Conservation (phyloP, 2,888 invertebrate species). For the Pristionchus exspectatus region DNA sequence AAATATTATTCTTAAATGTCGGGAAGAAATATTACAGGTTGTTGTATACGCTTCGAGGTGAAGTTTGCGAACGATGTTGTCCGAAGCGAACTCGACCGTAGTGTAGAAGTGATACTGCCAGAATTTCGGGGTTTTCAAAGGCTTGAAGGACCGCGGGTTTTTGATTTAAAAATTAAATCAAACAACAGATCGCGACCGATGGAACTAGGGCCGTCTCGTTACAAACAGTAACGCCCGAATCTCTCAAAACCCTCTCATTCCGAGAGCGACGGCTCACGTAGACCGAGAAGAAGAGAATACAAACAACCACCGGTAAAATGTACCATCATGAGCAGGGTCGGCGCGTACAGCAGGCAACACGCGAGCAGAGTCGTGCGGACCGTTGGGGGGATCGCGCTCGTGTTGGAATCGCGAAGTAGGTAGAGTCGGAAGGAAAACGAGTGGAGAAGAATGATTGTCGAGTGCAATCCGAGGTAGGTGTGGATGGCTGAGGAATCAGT, state of each 20-base stretch:
- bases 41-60: neutral
- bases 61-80: neutral
- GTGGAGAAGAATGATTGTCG: neutral
- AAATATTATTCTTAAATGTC: neutral
- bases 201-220: too few relatives aligned
- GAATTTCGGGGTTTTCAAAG: too few relatives aligned
- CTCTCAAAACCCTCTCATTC: too few relatives aligned
- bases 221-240: too few relatives aligned
- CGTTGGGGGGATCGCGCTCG: neutral
- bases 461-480: neutral
- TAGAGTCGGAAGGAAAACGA: neutral
- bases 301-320: too few relatives aligned
- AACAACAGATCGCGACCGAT: too few relatives aligned
- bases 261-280: too few relatives aligned
- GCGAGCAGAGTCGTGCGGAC: neutral
- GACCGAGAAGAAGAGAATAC: too few relatives aligned
- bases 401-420: neutral
- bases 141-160: too few relatives aligned
- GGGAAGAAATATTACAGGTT: neutral
- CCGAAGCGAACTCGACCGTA: neutral
- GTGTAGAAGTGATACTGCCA: neutral
- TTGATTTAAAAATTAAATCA: too few relatives aligned
- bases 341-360: neutral
- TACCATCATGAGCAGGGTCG: neutral
- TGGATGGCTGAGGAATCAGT: neutral